A percentile compares a stretch with the other conserved stretches of the same genome.
These are phyloP conservation scores for Lepidocyrtoides sp. DNA, from an alignment of 2,888 invertebrate species.

Conservation along the genomic window DNA sequence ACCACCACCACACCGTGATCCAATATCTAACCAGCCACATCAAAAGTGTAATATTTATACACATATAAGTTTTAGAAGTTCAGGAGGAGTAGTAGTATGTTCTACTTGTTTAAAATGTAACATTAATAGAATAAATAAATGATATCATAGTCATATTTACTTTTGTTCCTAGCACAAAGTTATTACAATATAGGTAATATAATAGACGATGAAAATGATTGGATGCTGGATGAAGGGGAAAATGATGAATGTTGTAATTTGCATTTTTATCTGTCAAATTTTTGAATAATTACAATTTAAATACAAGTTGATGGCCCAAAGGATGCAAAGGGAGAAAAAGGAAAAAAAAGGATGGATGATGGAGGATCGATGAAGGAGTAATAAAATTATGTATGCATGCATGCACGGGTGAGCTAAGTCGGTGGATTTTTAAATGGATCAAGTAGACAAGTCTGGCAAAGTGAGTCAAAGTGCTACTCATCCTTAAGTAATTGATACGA, in stretches of 20 bases:
- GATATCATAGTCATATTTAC: not conserved
- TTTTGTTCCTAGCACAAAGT: not conserved
- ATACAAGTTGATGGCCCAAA: slow-evolving; percentile 44
- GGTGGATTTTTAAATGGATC: slow-evolving; percentile 53
- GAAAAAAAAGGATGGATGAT: not conserved
- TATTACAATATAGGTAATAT: not conserved
- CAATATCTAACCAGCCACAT: slow-evolving; percentile 33
- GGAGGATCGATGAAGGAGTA: slow-evolving; percentile 50
- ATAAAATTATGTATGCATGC: slow-evolving; percentile 46
- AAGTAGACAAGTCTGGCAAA: slow-evolving; percentile 18
- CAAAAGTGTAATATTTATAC: not conserved
- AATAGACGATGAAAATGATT: slow-evolving; percentile 10
- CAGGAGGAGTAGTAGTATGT: not conserved
- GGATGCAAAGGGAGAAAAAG: not conserved
- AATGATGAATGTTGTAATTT: slow-evolving; percentile 72
- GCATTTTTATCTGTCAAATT: slow-evolving; percentile 72
- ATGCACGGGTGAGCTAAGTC: slow-evolving; percentile 42
- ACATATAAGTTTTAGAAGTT: not conserved
- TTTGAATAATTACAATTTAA: slow-evolving; percentile 73
- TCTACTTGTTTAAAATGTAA: not conserved
- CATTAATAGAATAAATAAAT: slow-evolving; percentile 34
- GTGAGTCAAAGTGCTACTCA: not conserved
- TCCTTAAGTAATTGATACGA: slow-evolving; percentile 49
- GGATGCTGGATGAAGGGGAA: slow-evolving; percentile 38
- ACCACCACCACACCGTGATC: slow-evolving; percentile 6